phyloP scores from a whole-genome alignment of 2,113 vertebrate genomes.

The Amia ocellicauda region DNA sequence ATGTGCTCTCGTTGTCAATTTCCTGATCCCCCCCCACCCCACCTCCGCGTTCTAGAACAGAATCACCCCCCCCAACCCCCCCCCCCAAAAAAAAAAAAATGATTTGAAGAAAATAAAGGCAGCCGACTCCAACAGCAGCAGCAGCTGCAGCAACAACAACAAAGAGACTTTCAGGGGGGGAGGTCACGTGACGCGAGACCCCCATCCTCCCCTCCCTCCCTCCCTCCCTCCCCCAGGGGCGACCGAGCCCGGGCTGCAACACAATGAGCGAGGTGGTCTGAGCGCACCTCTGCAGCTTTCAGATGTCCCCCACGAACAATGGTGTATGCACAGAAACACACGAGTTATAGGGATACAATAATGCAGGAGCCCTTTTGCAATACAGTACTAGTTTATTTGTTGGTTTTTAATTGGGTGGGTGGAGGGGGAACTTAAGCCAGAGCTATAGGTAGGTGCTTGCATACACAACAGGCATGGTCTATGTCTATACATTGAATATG shows the following conservation, averaged over 20 bases:
- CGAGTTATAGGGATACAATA: not conserved
- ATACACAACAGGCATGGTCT: too few species aligned
- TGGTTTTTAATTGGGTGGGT: too few species aligned
- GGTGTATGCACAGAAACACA: constrained; percentile 5
- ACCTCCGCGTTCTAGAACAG: not conserved
- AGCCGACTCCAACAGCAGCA: constrained; percentile 25
- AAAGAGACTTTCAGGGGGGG: constrained; percentile 51
- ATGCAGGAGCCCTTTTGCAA: too few species aligned
- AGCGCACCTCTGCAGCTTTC: not conserved
- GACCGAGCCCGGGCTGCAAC: not conserved
- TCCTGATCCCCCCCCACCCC: too few species aligned
- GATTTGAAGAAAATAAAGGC: not conserved
- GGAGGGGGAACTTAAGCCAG: too few species aligned
- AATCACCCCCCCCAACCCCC: constrained; percentile 4
- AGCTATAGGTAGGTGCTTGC: not conserved
- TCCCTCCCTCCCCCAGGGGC: not conserved
- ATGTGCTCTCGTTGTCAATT: constrained; percentile 10
- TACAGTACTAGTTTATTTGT: too few species aligned
- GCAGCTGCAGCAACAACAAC: constrained; percentile 45
- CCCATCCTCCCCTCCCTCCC: constrained; percentile 29
- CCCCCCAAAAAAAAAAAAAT: constrained; percentile 7
- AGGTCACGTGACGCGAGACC: constrained; percentile 49
- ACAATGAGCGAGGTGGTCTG: not conserved
- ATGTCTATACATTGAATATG: not conserved
- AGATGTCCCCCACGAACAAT: not conserved